Evolutionary conservation across 1,140 invertebrate species (phyloP), one percentile per base, ranked within the genome.

Genomic region (Harpegnathos saltator): DNA sequence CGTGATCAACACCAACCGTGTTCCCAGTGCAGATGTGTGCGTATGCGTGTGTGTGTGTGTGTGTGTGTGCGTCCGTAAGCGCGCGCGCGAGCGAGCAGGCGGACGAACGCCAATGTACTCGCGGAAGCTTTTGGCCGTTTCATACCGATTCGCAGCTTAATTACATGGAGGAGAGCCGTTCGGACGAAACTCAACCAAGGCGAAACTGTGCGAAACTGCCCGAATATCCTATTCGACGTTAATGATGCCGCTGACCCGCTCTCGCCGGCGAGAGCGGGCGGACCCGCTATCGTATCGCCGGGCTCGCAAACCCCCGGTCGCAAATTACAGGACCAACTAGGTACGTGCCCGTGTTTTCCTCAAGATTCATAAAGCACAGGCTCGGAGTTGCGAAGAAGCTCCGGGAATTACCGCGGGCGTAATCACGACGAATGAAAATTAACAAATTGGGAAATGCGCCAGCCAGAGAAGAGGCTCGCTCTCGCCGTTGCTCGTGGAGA

Each of bases 141-240:
- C 82, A 38, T 75, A 61, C 65, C 48, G 54, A 58, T 82, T 77
- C 52, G 38, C 54, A 68, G 71, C 66, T 62, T 71, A 88, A 88
- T 87, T 85, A 82, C 54, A 73, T 74, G 66, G 66, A 84, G 61
- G 15, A 74, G 62, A 68, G 33, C 69, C 54, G 54, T 50, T 61
- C 22, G 83, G 83, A 78, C 48, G 86, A 80, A 85, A 82, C 82
- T 81, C 59, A 81, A 65, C 52, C 82, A 68, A 77, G 77, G 66
- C 66, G 75, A 85, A 77, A 87, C 83, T 78, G 62, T 19, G 75
- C 56, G 85, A 87, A 87, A 87, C 83, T 74, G 61, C 59, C 77
- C 33, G 77, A 88, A 87, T 85, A 88, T 85, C 83, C 72, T 80
- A 78, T 87, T 88, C 83, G 72, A 88, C 83, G 87, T 88, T 88